phyloP scores from a whole-genome alignment of 2,113 vertebrate species.

The Apteryx owenii region DNA sequence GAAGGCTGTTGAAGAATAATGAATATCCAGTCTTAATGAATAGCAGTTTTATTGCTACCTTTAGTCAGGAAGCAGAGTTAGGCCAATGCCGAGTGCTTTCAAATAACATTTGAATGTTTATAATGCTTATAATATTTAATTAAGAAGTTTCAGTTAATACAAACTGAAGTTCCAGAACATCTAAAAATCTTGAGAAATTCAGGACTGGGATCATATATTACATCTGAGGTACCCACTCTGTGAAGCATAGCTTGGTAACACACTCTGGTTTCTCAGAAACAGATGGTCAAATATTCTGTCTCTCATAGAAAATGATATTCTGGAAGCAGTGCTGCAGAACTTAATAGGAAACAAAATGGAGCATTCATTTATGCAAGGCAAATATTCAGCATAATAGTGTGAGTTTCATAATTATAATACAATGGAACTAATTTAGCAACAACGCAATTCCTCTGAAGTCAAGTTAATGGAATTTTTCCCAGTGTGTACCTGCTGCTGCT shows the following conservation, averaged over 20 bases:
- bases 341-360: not conserved
- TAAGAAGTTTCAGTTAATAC: not conserved
- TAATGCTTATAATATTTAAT: not conserved
- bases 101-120: not conserved
- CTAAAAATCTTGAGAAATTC: not conserved
- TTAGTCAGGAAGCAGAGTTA: not conserved
- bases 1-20: not conserved
- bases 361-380: not conserved
- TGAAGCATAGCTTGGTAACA: not conserved
- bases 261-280: not conserved
- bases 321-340: not conserved
- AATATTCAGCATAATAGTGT: not conserved
- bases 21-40: not conserved
- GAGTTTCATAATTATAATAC: not conserved
- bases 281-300: not conserved
- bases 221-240: not conserved
- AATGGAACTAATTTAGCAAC: not conserved
- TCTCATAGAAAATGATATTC: not conserved
- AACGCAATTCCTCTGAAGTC: not conserved
- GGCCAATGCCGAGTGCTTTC: not conserved
- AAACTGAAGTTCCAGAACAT: not conserved
- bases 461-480: not conserved
- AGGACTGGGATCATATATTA: not conserved
- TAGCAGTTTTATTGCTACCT: not conserved
- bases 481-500: not conserved